Evolutionary conservation across 1,140 invertebrate genomes (phyloP), one percentile per base, ranked within the genome.

Genomic region (Tetramorium parvispinum): DNA sequence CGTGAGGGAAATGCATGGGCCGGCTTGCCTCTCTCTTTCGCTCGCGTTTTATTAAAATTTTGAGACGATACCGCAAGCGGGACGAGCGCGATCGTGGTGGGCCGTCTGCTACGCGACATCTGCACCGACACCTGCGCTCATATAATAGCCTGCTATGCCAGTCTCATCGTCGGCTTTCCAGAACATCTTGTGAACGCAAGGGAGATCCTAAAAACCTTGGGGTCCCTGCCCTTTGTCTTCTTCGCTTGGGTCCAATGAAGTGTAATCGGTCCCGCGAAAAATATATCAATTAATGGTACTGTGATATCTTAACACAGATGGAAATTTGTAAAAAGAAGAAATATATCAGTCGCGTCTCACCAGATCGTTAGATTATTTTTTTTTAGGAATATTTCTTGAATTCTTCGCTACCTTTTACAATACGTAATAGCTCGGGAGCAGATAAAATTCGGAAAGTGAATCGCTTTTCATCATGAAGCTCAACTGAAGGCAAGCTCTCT

Each of bases 121-220:
- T 93, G 92, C 89, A 91, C 27, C 71, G 86, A 89, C 92, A 93
- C 92, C 92, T 93, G 92, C 91, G 91, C 51, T 78, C 76, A 57
- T 88, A 89, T 88, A 91, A 85, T 83, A 76, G 70, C 83, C 59
- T 68, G 65, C 66, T 57, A 66, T n/a, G 63, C 57, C 57, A 43
- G 59, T 65, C 78, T 87, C 66, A 51, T 81, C 85, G 57, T 75
- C 66, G 49, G 13, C 71, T 90, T 87, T 86, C 79, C 59, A 63
- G 75, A 85, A 87, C 87, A 89, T 91, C 85, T 88, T 88, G 89
- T 91, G 63, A 88, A 87, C 37, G 73, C 37, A 37, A 61, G 21
- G 61, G 68, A 63, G 53, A 49, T 16, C 53, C 55, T 81, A 66
- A 63, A 85, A 55, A 8, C 13, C 13, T 13, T 66, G 32, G 51